Evolutionary conservation across 2,113 vertebrate species (phyloP).

Genomic region (Oryzias woworae): DNA sequence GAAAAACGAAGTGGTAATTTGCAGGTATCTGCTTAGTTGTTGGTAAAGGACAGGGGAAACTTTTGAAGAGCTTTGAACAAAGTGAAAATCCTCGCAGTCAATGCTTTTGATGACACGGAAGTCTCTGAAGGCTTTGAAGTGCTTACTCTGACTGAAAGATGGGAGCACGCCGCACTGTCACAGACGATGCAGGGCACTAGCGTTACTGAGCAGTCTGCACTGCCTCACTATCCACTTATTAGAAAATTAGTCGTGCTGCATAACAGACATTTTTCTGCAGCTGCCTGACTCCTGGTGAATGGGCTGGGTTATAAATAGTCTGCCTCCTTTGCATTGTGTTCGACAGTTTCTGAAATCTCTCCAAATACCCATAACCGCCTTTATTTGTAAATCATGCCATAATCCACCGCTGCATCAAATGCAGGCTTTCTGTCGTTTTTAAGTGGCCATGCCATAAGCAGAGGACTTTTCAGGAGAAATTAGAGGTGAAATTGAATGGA

Average conservation of each 20-base stretch:
- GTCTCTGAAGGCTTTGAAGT: constrained; percentile 8
- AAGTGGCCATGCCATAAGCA: too few relatives aligned
- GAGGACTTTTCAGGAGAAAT: too few relatives aligned
- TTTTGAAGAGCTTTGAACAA: constrained; percentile 11
- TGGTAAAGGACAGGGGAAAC: background rate
- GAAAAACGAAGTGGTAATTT: background rate
- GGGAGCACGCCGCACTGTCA: background rate
- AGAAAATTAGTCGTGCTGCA: constrained; percentile 13
- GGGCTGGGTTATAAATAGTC: constrained; percentile 11
- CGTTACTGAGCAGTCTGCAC: background rate
- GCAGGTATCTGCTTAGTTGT: background rate
- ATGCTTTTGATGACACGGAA: constrained; percentile 1
- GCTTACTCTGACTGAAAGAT: background rate
- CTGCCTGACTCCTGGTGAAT: constrained; percentile 24
- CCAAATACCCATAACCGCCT: background rate
- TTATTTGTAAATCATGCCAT: background rate
- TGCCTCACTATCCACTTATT: constrained; percentile 14
- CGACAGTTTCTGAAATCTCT: background rate
- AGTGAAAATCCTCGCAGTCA: constrained; percentile 1
- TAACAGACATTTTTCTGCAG: constrained; percentile 4
- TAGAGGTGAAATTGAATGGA: background rate
- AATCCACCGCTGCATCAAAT: background rate
- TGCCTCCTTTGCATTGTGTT: background rate
- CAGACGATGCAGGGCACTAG: background rate
- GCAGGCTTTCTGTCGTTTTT: too few relatives aligned